Base-by-base conservation (phyloP, 2,113 vertebrate species). In the Heterotilapia buettikoferi region DNA sequence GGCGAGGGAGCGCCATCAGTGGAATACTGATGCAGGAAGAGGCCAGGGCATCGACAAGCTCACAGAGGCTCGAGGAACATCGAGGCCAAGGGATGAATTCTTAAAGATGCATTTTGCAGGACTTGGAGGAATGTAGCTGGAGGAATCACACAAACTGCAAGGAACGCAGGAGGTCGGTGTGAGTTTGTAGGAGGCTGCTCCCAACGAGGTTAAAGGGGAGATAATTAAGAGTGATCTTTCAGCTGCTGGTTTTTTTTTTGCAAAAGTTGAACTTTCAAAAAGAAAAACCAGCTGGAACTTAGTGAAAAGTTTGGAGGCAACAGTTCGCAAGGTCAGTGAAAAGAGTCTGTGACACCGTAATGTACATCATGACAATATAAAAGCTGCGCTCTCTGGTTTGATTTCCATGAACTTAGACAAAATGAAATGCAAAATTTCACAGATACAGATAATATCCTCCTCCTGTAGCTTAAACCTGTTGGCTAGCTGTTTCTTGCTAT, bases 1-100 rank as follows among this genome's bases (percentile, higher is more conserved):
- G 76, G 52, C 59, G 80, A 59, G 86, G 7, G 2, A 33, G 63
- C 54, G 45, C 63, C 78, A 71, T 79, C 76, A 14, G 79, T 40
- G 52, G 94, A 95, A 95, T 96, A 94, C 94, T 93, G 90, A 95
- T 94, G 82, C 79, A 45, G 79, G 63, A 83, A 21, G 26, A 52
- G 45, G 45, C 73, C 57, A 19, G 84, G n/a, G 87, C 81, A 63
- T 89, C 80, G 90, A 85, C 57, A 9, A 59, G 85, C 82, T 90
- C 90, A 82, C 56, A 86, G 81, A 84, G 76, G 31, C 85, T 81
- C 1, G 4, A 86, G 85, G 52, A 92, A 90, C 85, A 80, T 18
- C 66, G 87, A 92, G 71, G 90, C 84, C 50, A 11, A 54, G 88
- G 61, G 50, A 89, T 84, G 85, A 90, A 94, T 94, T 82, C 57